Evolutionary conservation across 2,888 invertebrate species (phyloP).

Genomic region (Drosophila ustulata): DNA sequence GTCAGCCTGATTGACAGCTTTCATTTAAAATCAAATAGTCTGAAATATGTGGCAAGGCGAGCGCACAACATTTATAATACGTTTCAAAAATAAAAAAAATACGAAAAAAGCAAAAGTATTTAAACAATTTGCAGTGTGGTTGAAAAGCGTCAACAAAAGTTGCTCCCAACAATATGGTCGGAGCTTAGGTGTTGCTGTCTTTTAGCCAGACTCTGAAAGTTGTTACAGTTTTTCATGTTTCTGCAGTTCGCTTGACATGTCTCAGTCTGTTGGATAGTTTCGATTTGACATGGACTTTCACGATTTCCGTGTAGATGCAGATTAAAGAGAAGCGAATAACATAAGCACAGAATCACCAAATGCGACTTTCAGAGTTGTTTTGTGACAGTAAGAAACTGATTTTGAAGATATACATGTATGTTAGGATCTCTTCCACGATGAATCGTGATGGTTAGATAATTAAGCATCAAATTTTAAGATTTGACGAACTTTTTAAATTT

Average conservation of each 20-base stretch:
- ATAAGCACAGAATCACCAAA: constrained; percentile 5
- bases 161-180: constrained; percentile 19
- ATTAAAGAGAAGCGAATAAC: not conserved
- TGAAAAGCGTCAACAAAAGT: constrained; percentile 36
- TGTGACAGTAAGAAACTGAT: not conserved
- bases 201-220: constrained; percentile 45
- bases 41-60: constrained; percentile 56
- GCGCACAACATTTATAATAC: constrained; percentile 31
- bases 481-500: no score
- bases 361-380: not conserved
- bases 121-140: constrained; percentile 51
- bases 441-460: no score
- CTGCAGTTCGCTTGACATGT: constrained; percentile 20
- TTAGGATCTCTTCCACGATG: no score
- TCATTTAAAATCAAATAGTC: constrained; percentile 80
- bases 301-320: constrained; percentile 45
- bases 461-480: no score
- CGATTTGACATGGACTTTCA: constrained; percentile 64
- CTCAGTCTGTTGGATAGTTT: constrained; percentile 33
- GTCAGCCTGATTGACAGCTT: constrained; percentile 82
- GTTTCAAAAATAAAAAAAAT: constrained; percentile 27
- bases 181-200: constrained; percentile 35
- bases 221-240: constrained; percentile 54
- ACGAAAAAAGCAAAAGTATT: constrained; percentile 63
- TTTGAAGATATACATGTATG: no score